phyloP scores from a whole-genome alignment of 2,797 vertebrate genomes.

The Acipenser ruthenus region DNA sequence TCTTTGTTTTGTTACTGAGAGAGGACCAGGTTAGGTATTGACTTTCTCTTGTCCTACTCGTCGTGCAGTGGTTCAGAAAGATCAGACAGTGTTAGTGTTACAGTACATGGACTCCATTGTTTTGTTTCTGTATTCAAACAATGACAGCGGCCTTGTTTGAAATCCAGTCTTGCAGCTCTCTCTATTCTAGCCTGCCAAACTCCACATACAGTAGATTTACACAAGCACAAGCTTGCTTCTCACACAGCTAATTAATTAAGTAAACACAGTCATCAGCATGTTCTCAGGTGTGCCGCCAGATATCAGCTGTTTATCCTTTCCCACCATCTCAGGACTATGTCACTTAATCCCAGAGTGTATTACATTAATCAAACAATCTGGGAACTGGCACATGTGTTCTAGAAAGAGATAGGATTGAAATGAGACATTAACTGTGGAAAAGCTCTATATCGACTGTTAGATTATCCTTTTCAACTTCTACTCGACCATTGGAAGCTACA shows the following conservation, averaged over 20 bases:
- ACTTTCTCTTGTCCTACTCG: no score
- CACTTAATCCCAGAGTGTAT: constrained; percentile 8
- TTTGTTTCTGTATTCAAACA: no score
- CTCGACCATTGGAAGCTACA: no score
- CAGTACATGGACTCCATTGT: no score
- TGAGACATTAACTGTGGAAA: neutral
- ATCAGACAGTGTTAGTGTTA: no score
- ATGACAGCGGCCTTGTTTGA: constrained; percentile 54
- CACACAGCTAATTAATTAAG: constrained; percentile 55
- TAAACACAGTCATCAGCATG: constrained; percentile 42
- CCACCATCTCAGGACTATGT: constrained; percentile 30
- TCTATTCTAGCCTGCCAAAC: constrained; percentile 42
- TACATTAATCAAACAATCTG: constrained; percentile 8
- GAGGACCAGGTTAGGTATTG: no score
- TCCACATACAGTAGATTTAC: constrained; percentile 36
- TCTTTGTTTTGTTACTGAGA: no score
- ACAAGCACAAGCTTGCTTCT: constrained; percentile 29
- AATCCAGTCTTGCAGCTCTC: constrained; percentile 53
- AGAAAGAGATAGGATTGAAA: neutral
- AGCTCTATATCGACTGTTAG: neutral
- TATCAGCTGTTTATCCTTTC: constrained; percentile 23
- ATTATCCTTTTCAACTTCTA: neutral
- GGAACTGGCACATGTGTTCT: neutral
- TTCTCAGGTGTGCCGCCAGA: constrained; percentile 52
- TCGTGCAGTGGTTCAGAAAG: no score